phyloP scores from a whole-genome alignment of 1,140 invertebrate genomes.

The Zaprionus ornatus region DNA sequence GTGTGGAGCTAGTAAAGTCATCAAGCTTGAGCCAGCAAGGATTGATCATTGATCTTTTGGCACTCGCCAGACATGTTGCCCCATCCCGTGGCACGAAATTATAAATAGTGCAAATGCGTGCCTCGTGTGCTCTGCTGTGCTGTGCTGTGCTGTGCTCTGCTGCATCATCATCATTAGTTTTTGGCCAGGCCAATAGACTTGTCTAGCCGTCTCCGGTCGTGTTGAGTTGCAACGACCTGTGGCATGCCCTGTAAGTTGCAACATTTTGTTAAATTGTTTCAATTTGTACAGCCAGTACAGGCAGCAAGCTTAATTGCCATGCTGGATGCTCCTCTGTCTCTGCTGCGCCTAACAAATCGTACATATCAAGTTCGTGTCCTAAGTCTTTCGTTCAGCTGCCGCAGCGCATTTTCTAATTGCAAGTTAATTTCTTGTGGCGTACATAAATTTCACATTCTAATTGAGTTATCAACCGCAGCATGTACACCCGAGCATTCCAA shows the following conservation, averaged over 20 bases:
- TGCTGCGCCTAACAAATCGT: conserved; percentile 23
- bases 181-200: conserved; percentile 70
- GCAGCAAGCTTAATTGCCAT: conserved; percentile 15
- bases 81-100: conserved; percentile 60
- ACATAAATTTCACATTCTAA: conserved; percentile 83
- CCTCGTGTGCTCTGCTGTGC: conserved; percentile 2
- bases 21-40: conserved; percentile 56
- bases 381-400: conserved; percentile 71
- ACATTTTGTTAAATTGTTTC: conserved; percentile 71
- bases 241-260: conserved; percentile 21
- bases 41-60: conserved; percentile 82
- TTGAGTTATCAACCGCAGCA: conserved; percentile 82
- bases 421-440: conserved; percentile 81
- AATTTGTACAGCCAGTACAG: conserved; percentile 48
- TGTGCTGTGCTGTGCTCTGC: conserved; percentile 23
- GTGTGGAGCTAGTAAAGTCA: conserved; percentile 67
- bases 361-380: conserved; percentile 74
- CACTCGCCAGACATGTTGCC: conserved; percentile 63
- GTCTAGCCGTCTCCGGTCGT: conserved; percentile 35
- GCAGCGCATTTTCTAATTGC: conserved; percentile 80
- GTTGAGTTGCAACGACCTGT: conserved; percentile 25
- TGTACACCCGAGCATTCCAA: conserved; percentile 60
- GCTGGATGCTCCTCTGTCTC: neutral
- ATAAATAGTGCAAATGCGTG: conserved; percentile 82
- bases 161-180: conserved; percentile 80